Percentiles rank a stretch among this genome's conserved stretches.
phyloP scores from a whole-genome alignment of 2,113 vertebrate genomes.

The Fulica atra region DNA sequence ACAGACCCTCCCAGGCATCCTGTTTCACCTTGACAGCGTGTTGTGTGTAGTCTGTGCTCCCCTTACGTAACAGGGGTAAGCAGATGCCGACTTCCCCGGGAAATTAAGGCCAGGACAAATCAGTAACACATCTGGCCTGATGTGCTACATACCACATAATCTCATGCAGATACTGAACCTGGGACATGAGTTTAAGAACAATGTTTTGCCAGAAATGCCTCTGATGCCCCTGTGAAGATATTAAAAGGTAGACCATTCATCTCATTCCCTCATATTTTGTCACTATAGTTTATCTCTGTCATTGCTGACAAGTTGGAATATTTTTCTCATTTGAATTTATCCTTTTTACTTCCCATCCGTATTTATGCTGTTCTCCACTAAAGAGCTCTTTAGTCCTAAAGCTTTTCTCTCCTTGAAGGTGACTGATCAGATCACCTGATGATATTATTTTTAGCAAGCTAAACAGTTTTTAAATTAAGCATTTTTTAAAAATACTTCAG shows the following conservation, averaged over 20 bases:
- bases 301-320: neutral
- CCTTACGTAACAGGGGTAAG: neutral
- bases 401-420: constrained; percentile 2
- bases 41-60: neutral
- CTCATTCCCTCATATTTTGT: neutral
- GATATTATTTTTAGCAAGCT: constrained; percentile 29
- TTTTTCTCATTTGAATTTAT: neutral
- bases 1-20: neutral
- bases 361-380: neutral
- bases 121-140: neutral
- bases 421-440: constrained; percentile 19
- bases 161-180: neutral
- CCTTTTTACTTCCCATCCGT: neutral
- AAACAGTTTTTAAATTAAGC: neutral
- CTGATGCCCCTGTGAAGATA: neutral
- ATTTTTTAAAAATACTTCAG: neutral
- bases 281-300: neutral
- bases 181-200: neutral
- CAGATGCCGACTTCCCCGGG: constrained; percentile 16
- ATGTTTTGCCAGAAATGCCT: neutral
- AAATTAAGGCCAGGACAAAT: constrained; percentile 7
- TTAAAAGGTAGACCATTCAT: neutral
- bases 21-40: neutral
- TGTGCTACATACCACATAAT: neutral
- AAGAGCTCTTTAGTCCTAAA: neutral